A percentile compares a stretch with the other conserved stretches of the same genome.
phyloP scores from a whole-genome alignment of 2,113 vertebrate species.

The Plecotus auritus region DNA sequence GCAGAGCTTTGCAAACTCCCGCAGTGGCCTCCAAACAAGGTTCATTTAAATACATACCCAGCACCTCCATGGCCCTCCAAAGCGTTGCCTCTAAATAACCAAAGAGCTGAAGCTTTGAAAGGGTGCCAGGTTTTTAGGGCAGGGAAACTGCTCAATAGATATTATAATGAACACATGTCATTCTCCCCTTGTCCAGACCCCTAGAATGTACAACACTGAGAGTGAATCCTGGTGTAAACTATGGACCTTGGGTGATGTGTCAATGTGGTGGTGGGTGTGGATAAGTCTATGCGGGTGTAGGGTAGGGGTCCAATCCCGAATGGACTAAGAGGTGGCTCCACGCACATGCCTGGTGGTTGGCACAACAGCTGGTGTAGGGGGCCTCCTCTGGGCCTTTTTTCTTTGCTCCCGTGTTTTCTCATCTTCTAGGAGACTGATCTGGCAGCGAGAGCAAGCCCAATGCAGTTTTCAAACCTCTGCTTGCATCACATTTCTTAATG shows the following conservation, averaged over 20 bases:
- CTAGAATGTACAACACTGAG: background rate
- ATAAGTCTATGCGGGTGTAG: background rate
- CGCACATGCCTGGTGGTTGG: background rate
- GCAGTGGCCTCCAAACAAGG: background rate
- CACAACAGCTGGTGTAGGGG: background rate
- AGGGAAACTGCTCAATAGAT: background rate
- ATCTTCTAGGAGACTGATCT: background rate
- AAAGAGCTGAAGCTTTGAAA: background rate
- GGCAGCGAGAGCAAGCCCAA: background rate
- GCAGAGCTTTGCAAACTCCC: background rate
- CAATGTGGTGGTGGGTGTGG: background rate
- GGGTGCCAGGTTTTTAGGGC: background rate
- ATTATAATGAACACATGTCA: background rate
- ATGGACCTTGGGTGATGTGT: background rate
- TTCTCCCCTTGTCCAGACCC: background rate
- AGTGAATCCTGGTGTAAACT: background rate
- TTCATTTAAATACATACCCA: background rate
- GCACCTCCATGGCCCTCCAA: background rate
- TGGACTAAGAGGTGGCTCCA: background rate
- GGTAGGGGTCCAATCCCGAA: background rate
- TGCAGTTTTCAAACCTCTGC: background rate
- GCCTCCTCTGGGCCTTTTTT: background rate
- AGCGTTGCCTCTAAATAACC: background rate
- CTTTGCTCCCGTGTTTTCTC: background rate
- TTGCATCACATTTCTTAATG: background rate